phyloP scores from a whole-genome alignment of 2,113 vertebrate genomes.

The Neolamprologus modestus region DNA sequence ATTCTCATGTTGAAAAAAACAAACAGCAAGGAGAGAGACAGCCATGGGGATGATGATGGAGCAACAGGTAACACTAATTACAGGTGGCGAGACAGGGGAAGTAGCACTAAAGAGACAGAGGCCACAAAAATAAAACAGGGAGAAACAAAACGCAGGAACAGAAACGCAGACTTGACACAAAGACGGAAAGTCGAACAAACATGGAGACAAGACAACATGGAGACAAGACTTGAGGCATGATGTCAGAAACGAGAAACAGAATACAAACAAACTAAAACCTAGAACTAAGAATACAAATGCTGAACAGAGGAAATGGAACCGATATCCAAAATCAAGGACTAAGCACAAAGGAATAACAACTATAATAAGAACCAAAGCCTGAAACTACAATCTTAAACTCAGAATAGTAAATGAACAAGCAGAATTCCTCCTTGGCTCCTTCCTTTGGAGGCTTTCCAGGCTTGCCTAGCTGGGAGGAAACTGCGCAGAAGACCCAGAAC shows the following conservation, averaged over 20 bases:
- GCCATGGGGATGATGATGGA: neutral
- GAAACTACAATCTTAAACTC: neutral
- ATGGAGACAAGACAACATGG: neutral
- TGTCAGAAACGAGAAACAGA: neutral
- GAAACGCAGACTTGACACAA: neutral
- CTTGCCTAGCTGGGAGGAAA: neutral
- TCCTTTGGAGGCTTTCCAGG: neutral
- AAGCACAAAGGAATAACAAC: neutral
- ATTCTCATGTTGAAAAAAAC: neutral
- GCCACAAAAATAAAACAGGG: neutral
- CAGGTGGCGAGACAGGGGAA: neutral
- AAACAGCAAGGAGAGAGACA: neutral
- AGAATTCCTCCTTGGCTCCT: neutral
- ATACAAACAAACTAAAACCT: neutral
- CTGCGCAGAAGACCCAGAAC: neutral
- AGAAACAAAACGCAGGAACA: neutral
- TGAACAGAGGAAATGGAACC: neutral
- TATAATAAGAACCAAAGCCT: neutral
- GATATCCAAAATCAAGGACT: neutral
- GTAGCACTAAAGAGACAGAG: neutral
- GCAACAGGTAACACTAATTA: neutral
- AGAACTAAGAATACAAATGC: neutral
- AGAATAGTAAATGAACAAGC: neutral
- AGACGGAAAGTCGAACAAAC: neutral
- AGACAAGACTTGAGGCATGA: neutral